Conservation (phyloP, 2,113 vertebrate genomes). For the Catagonus wagneri region DNA sequence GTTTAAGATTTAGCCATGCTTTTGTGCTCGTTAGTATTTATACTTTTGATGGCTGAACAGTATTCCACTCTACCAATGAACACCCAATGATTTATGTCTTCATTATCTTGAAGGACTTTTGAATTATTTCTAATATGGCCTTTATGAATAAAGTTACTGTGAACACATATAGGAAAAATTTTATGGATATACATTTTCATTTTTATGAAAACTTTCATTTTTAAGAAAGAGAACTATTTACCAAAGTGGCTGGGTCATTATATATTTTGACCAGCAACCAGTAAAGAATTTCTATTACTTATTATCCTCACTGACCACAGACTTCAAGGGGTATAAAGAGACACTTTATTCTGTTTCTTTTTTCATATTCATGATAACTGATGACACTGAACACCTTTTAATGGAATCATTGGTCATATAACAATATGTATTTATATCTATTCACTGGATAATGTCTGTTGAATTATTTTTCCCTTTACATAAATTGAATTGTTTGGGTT, state of each 20-base stretch:
- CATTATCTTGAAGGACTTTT: background rate
- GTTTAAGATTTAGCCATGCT: background rate
- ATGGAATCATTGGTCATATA: background rate
- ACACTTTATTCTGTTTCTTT: background rate
- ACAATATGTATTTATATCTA: background rate
- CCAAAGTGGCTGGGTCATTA: background rate
- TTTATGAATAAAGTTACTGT: conserved; percentile 9
- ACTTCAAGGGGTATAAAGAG: background rate
- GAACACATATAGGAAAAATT: background rate
- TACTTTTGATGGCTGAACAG: background rate
- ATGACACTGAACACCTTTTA: background rate
- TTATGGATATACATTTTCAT: background rate
- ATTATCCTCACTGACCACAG: background rate
- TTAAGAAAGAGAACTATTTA: background rate
- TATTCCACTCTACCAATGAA: background rate
- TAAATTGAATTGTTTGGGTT: background rate
- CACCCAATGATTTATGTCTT: background rate
- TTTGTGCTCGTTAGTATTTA: background rate
- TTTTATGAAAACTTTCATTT: background rate
- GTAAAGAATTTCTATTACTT: background rate
- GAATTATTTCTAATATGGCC: background rate
- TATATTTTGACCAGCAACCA: background rate
- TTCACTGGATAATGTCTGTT: background rate
- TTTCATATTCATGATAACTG: background rate
- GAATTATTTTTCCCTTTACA: background rate